Base-by-base conservation (phyloP, 2,797 vertebrate species). In the Aphelocoma californica region DNA sequence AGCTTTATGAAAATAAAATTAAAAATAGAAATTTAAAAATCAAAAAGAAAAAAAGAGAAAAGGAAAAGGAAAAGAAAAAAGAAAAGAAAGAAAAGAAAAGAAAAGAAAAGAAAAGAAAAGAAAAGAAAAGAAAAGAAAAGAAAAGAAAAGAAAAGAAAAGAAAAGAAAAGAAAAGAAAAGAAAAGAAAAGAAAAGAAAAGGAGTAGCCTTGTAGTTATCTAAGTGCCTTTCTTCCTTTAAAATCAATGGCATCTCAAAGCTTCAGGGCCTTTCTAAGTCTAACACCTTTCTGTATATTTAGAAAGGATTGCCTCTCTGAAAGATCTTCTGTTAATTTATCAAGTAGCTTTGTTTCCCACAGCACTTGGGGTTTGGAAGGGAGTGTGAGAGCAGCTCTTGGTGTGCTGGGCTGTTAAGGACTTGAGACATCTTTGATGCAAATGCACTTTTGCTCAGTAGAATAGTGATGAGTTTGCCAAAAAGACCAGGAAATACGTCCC, bases 401-500 rank as follows among this genome's bases (percentile, higher is more conserved):
- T 91, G 69, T 78, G 47, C 85, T 71, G 75, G 79, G 45, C 81
- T 91, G 0, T 45, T 34, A 72, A 57, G 44, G 67, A 34, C 57
- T 70, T 64, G 26, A 91, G 79, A 71, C 45, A 64, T 85, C 70
- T 87, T 75, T 40, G 20, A 95, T 91, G 82, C 93, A 90, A 94
- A 90, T 88, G 31, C 70, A 72, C 69, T 95, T 90, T 50, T 81
- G 75, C 96, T 90, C 81, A 53, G 62, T 42, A 23, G 94, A 95
- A 97, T 95, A 94, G 51, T 42, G 92, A 95, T 96, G 92, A 96
- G 93, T 70, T 90, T 75, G 70, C 67, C 32, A 16, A 87, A 96
- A 94, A 92, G 95, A 90, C 77, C 90, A 93, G 96, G 93, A 96
- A 93, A 84, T 81, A 38, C 72, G 47, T 93, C 73, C 73, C 64